These are phyloP conservation scores for Pseudoips prasinana DNA, from an alignment of 2,888 invertebrate genomes.

Conservation along the genomic window DNA sequence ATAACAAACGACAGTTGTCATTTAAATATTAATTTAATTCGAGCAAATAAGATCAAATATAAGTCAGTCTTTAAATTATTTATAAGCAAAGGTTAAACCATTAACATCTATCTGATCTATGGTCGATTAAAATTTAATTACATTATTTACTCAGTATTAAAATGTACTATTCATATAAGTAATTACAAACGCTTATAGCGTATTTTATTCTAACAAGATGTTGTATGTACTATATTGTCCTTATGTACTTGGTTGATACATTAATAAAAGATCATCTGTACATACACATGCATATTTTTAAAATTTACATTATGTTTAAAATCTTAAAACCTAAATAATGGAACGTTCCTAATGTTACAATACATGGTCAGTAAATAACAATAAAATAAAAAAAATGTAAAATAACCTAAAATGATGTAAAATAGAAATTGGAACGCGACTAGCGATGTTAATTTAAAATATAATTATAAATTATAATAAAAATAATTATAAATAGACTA, in stretches of 20 bases:
- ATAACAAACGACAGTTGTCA: too few relatives aligned
- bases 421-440: slow-evolving; percentile 2
- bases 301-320: slow-evolving; percentile 7
- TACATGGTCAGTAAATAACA: slow-evolving; percentile 3
- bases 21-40: too few relatives aligned
- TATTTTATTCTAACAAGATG: slow-evolving; percentile 14
- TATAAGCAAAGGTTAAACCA: too few relatives aligned
- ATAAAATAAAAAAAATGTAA: background rate
- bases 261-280: slow-evolving; percentile 20
- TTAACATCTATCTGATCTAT: slow-evolving; percentile 20
- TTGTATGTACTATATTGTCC: slow-evolving; percentile 36
- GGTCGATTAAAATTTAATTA: slow-evolving; percentile 13
- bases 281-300: slow-evolving; percentile 15
- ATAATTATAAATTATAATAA: slow-evolving; percentile 1
- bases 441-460: background rate
- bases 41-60: too few relatives aligned
- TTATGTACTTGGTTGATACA: slow-evolving; percentile 26
- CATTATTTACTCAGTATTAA: slow-evolving; percentile 16
- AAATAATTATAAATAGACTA: slow-evolving; percentile 1
- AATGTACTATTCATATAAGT: slow-evolving; percentile 16
- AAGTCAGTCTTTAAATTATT: too few relatives aligned
- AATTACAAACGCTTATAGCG: slow-evolving; percentile 25
- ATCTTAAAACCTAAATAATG: slow-evolving; percentile 1
- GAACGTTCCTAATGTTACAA: slow-evolving; percentile 7
- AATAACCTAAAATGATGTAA: background rate